Conservation (phyloP, 2,888 invertebrate species). For the Dryomyza anilis region DNA sequence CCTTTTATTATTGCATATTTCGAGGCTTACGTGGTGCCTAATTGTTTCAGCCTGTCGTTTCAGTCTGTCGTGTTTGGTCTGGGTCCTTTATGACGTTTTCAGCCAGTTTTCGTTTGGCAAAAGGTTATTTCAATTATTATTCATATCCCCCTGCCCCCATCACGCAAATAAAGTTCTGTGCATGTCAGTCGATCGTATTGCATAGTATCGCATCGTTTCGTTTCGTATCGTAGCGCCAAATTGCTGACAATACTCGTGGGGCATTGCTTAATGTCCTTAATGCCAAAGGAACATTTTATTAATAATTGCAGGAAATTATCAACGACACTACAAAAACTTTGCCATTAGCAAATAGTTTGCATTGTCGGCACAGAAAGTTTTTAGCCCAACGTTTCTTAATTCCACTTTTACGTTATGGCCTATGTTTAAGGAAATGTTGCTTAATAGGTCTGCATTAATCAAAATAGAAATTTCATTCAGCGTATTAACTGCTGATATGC, state of each 20-base stretch:
- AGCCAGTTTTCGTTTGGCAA: neutral
- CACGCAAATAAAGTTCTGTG: too few relatives aligned
- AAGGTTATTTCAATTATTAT: neutral
- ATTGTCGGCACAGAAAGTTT: too few relatives aligned
- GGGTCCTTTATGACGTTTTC: neutral
- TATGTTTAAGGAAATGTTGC: too few relatives aligned
- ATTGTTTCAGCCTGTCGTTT: neutral
- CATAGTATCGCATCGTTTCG: neutral
- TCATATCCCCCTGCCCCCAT: too few relatives aligned
- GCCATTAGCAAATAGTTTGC: too few relatives aligned
- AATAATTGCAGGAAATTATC: constrained; percentile 17
- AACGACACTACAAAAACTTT: constrained; percentile 7
- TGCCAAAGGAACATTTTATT: neutral
- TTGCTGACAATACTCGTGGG: constrained; percentile 2
- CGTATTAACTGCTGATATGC: too few relatives aligned
- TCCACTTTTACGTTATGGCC: too few relatives aligned
- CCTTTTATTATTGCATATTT: constrained; percentile 22
- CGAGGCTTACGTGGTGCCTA: constrained; percentile 3
- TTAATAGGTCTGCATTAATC: too few relatives aligned
- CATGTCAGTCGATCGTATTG: constrained; percentile 15
- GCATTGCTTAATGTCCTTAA: constrained; percentile 2
- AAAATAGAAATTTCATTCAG: too few relatives aligned
- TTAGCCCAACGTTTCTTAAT: too few relatives aligned
- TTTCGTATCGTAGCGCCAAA: neutral
- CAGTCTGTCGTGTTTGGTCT: neutral